phyloP scores from a whole-genome alignment of 2,797 vertebrate species.

The Ambastaia sidthimunki region DNA sequence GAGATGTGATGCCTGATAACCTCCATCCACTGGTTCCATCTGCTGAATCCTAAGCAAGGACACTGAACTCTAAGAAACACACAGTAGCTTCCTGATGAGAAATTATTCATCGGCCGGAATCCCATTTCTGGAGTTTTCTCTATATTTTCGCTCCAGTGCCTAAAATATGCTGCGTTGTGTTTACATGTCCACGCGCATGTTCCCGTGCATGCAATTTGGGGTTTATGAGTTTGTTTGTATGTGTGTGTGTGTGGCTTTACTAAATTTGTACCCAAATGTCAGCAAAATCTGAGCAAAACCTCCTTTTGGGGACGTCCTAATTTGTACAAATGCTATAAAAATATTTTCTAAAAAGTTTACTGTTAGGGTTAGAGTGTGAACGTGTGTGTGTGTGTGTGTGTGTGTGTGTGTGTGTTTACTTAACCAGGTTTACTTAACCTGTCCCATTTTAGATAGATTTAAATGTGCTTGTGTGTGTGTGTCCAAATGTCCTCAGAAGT shows the following conservation, averaged over 20 bases:
- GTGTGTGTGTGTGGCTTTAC: background rate
- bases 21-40: conserved; percentile 81
- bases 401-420: no score
- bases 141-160: conserved; percentile 5
- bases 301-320: no score
- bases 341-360: no score
- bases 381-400: no score
- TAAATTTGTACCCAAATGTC: no score
- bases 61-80: conserved; percentile 70
- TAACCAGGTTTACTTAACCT: no score
- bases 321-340: no score
- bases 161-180: conserved; percentile 20
- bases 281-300: no score
- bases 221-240: conserved; percentile 19
- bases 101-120: conserved; percentile 35
- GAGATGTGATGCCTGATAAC: conserved; percentile 80
- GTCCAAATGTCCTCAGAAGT: no score
- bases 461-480: no score
- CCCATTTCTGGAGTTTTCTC: background rate
- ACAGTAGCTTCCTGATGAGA: conserved; percentile 62
- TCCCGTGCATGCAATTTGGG: background rate
- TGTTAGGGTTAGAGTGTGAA: no score
- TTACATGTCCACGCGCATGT: conserved; percentile 12
- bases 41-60: conserved; percentile 83
- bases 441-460: no score